Conservation (phyloP, 2,888 invertebrate species). For the Coremacera marginata region DNA sequence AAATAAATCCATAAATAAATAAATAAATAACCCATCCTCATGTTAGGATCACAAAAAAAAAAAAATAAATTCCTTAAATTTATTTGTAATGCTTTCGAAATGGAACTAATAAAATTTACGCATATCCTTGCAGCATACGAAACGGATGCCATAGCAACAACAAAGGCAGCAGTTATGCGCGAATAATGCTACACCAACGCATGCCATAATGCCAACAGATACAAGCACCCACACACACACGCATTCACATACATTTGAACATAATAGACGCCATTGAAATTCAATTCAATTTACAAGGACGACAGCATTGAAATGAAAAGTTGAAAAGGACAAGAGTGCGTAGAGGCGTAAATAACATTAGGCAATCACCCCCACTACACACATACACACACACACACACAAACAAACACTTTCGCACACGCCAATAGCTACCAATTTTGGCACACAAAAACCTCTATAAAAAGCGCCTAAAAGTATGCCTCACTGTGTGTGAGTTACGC, state of each 20-base stretch:
- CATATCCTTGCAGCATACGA: constrained; percentile 46
- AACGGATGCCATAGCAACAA: constrained; percentile 17
- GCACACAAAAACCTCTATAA: no score
- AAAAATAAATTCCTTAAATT: neutral
- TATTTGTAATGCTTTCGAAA: constrained; percentile 35
- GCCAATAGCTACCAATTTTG: no score
- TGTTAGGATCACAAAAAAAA: no score
- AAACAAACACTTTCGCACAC: neutral
- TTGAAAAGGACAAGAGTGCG: constrained; percentile 21
- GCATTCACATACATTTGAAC: neutral
- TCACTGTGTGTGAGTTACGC: no score
- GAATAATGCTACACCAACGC: neutral
- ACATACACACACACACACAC: neutral
- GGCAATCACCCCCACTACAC: neutral
- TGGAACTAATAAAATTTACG: constrained; percentile 46
- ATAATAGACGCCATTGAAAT: constrained; percentile 30
- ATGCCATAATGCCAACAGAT: neutral
- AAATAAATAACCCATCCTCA: no score
- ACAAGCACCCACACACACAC: neutral
- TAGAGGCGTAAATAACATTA: constrained; percentile 28
- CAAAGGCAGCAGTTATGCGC: neutral
- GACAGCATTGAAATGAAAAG: constrained; percentile 17
- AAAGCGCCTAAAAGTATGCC: no score
- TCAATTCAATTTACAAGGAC: constrained; percentile 34
- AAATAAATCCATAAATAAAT: no score